A percentile compares a stretch with the other conserved stretches of the same genome.
These are phyloP conservation scores for Amphiprion percula DNA, from an alignment of 2,113 vertebrate species.

Conservation along the genomic window DNA sequence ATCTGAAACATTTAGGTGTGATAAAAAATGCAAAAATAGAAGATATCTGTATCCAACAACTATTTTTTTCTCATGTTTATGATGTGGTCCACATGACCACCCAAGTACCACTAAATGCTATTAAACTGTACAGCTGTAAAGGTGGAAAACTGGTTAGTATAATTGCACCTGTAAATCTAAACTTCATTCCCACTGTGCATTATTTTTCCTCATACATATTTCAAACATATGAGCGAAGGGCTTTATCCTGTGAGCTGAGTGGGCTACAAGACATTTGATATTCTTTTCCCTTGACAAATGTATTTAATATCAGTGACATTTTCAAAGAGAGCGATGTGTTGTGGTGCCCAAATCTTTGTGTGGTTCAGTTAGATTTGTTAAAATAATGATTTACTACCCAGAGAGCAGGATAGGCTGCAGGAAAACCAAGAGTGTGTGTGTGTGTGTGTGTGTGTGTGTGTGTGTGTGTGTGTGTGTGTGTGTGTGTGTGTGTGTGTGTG, in stretches of 20 bases:
- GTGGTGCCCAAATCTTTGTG: background rate
- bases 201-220: background rate
- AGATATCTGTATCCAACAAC: background rate
- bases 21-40: too few species aligned
- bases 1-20: too few species aligned
- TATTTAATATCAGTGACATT: constrained; percentile 27
- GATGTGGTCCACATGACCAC: background rate
- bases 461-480: background rate
- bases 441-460: too few species aligned
- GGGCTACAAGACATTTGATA: background rate
- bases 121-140: too few species aligned
- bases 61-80: background rate
- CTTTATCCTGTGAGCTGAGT: background rate
- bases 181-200: background rate
- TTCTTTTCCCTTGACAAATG: constrained; percentile 5
- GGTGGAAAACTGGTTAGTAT: background rate
- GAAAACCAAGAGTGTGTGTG: background rate
- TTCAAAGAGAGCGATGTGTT: constrained; percentile 24
- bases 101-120: background rate
- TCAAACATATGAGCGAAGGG: constrained; percentile 7
- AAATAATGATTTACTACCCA: constrained; percentile 28
- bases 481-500: background rate
- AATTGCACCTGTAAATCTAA: constrained; percentile 18
- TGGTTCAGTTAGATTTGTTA: constrained; percentile 25
- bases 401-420: background rate